These are phyloP conservation scores for Arctopsyche grandis DNA, from an alignment of 1,140 invertebrate genomes.

Conservation along the genomic window DNA sequence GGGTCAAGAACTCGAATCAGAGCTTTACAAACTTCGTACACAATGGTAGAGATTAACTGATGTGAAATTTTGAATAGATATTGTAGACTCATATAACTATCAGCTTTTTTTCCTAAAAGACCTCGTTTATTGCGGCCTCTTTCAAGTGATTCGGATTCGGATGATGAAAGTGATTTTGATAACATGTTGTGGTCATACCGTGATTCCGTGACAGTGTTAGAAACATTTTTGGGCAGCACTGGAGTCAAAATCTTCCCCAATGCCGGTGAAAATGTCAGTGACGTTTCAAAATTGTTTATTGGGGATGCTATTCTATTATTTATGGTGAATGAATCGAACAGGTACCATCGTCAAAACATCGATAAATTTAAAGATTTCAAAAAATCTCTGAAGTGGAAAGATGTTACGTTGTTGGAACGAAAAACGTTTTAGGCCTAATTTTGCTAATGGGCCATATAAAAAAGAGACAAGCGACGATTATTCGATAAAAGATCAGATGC, in stretches of 20 bases:
- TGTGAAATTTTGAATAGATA: too few relatives aligned
- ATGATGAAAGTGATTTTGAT: too few relatives aligned
- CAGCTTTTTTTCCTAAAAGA: too few relatives aligned
- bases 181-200: neutral
- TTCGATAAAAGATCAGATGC: neutral
- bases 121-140: too few relatives aligned
- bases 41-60: too few relatives aligned
- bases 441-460: too few relatives aligned
- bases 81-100: too few relatives aligned
- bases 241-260: neutral
- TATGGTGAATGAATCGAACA: conserved; percentile 52
- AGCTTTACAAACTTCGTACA: too few relatives aligned
- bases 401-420: conserved; percentile 49
- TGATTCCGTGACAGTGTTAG: neutral
- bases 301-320: conserved; percentile 46
- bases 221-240: neutral
- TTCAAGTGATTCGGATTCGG: too few relatives aligned
- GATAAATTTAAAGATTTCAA: too few relatives aligned
- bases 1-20: too few relatives aligned
- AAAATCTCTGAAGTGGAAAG: conserved; percentile 48
- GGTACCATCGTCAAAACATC: too few relatives aligned
- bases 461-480: neutral
- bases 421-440: conserved; percentile 53
- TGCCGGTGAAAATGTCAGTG: conserved; percentile 46
- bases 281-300: conserved; percentile 51